Evolutionary conservation across 2,113 vertebrate genomes (phyloP).

Genomic region (Catharus minimus): DNA sequence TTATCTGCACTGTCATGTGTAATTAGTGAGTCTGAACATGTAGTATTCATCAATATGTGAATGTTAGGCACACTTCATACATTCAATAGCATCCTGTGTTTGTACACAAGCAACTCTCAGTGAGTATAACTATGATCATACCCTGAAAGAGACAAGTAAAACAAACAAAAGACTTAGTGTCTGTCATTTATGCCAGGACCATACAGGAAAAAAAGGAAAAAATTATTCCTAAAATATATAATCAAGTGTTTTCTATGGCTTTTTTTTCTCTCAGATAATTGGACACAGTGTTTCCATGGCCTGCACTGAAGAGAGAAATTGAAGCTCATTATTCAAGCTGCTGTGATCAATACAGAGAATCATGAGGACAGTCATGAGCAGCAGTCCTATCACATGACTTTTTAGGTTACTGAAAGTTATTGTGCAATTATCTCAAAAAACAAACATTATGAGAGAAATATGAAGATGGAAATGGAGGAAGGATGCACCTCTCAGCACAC

Average conservation of each 20-base stretch:
- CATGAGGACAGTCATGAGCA: background rate
- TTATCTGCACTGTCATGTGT: conserved; percentile 11
- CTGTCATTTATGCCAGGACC: background rate
- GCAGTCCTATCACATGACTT: background rate
- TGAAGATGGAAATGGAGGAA: background rate
- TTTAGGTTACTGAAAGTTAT: conserved; percentile 13
- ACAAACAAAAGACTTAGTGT: background rate
- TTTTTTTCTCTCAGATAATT: conserved; percentile 8
- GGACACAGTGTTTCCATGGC: background rate
- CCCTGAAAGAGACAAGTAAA: background rate
- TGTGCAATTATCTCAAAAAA: background rate
- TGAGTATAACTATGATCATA: background rate
- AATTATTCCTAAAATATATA: background rate
- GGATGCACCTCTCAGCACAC: background rate
- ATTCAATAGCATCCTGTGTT: conserved; percentile 4
- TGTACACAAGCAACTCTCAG: background rate
- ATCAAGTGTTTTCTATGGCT: background rate
- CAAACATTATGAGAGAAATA: background rate
- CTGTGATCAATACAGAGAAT: conserved; percentile 33
- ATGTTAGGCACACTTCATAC: background rate
- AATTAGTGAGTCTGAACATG: conserved; percentile 34
- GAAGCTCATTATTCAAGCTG: conserved; percentile 18
- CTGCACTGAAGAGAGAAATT: conserved; percentile 10
- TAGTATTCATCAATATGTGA: background rate
- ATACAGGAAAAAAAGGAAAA: background rate